Evolutionary conservation across 2,113 vertebrate genomes (phyloP), one percentile per base, ranked within the genome.

Genomic region (Sinocyclocheilus anophthalmus): DNA sequence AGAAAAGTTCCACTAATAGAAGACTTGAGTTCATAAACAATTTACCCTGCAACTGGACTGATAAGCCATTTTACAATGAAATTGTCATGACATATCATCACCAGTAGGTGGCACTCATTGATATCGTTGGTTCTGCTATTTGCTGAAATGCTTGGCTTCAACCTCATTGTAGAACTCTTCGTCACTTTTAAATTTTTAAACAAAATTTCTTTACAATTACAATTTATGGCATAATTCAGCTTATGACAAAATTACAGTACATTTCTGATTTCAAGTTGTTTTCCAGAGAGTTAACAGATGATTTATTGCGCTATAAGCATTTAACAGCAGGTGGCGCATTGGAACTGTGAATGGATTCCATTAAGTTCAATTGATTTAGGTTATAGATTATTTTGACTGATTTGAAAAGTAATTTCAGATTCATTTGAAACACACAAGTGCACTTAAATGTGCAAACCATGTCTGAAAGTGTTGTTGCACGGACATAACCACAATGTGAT

Each of bases 301-400:
- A 24, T 42, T 6, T 14, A 12, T 20, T 6, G 16, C 16, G 1
- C 9, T 22, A 50, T 26, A 3, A 5, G 7, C 24, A 30, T 53
- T 30, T 3, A 70, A 67, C 80, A 33, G 63, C 80, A 82, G 80
- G 1, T 82, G 80, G 80, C 45, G 80, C 63, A 2, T 3, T 20
- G 22, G n/a, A 33, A 13, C 80, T 69, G 39, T 26, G 14, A 18
- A 53, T 10, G 5, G 20, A 42, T 42, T 61, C 14, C 13, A 20
- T 55, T 55, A 3, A 39, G 3, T 37, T 57, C 16, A 9, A 16
- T 16, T 61, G 24, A 6, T 33, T 33, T 26, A 2, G 12, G 9
- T n/a, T 78, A n/a, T 63, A 9, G 57, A 45, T 50, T 22, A 55
- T 3, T 30, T 4, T 33, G 75, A 22, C 16, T 48, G 3, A 16